A percentile compares a stretch with the other conserved stretches of the same genome.
Evolutionary conservation across 2,888 invertebrate genomes (phyloP).

Genomic region (Ochlodes sylvanus): DNA sequence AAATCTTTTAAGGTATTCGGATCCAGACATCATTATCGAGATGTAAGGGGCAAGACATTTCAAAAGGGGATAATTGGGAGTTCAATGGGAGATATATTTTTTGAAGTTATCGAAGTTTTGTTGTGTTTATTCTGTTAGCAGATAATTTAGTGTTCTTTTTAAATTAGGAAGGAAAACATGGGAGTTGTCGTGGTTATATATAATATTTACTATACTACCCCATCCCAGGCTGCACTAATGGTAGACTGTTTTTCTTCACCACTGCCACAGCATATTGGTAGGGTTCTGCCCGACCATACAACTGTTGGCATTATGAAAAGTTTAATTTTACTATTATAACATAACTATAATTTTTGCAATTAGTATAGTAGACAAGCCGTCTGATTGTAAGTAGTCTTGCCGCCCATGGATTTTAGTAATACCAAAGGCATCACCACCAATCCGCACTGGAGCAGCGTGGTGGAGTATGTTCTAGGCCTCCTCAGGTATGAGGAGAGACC

Average conservation of each 20-base stretch:
- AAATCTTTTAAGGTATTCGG: slow-evolving; percentile 18
- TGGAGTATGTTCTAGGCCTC: too few relatives aligned
- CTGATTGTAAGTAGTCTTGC: too few relatives aligned
- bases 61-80: slow-evolving; percentile 17
- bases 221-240: slow-evolving; percentile 86
- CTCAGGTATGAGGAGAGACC: too few relatives aligned
- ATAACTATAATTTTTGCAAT: too few relatives aligned
- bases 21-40: slow-evolving; percentile 34
- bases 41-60: slow-evolving; percentile 22
- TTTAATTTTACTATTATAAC: neutral
- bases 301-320: slow-evolving; percentile 62
- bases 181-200: too few relatives aligned
- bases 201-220: slow-evolving; percentile 73
- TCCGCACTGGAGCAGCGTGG: too few relatives aligned
- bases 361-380: too few relatives aligned
- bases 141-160: too few relatives aligned
- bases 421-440: too few relatives aligned
- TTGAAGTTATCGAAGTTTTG: neutral
- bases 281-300: slow-evolving; percentile 87
- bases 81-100: slow-evolving; percentile 13
- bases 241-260: slow-evolving; percentile 88
- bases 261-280: slow-evolving; percentile 95
- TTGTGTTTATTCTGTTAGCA: too few relatives aligned
- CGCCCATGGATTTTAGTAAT: too few relatives aligned
- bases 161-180: too few relatives aligned